phyloP scores from a whole-genome alignment of 2,797 vertebrate species.

The Merluccius polli region DNA sequence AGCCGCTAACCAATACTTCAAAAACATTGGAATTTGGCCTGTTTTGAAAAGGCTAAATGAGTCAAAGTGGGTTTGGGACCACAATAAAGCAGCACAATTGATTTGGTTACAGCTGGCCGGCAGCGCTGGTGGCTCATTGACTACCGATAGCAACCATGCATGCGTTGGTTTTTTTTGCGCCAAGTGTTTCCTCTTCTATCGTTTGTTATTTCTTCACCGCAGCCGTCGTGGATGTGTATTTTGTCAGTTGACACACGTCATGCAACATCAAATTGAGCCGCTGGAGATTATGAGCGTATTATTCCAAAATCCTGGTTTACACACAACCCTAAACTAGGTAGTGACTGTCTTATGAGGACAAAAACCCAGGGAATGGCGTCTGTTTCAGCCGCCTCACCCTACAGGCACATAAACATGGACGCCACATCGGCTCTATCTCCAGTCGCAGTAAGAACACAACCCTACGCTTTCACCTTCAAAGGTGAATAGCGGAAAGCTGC shows the following conservation, averaged over 20 bases:
- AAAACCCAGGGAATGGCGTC: neutral
- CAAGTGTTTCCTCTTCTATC: neutral
- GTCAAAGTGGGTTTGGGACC: neutral
- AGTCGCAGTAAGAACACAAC: neutral
- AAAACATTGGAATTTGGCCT: neutral
- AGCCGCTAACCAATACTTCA: neutral
- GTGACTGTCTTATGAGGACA: neutral
- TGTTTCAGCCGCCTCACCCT: neutral
- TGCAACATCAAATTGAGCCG: neutral
- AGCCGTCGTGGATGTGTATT: neutral
- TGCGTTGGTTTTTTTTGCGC: neutral
- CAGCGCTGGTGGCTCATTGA: neutral
- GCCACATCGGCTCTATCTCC: neutral
- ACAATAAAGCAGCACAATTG: neutral
- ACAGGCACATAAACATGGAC: neutral
- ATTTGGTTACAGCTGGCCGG: neutral
- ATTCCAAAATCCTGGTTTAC: neutral
- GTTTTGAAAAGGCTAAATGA: neutral
- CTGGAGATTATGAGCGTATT: neutral
- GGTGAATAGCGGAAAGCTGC: neutral
- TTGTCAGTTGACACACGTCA: neutral
- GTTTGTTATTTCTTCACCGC: neutral
- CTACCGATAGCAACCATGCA: neutral
- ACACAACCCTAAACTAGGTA: neutral
- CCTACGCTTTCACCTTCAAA: neutral